phyloP scores from a whole-genome alignment of 2,113 vertebrate genomes.

The Anolis sagrei region DNA sequence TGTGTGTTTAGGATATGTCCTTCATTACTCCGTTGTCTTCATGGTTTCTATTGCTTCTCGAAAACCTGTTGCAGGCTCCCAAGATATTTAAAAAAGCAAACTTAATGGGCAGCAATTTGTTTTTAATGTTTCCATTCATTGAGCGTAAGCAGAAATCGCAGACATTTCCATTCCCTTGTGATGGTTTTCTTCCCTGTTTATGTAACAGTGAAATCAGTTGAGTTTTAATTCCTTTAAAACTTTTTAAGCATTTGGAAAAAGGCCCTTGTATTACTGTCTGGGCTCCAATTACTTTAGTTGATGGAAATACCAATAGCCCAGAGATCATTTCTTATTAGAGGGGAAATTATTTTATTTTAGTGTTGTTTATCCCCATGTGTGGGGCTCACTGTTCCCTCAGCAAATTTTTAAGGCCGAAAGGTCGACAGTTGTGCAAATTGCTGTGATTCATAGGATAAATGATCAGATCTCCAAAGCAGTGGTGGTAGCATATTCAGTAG shows the following conservation, averaged over 20 bases:
- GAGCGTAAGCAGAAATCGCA: slow-evolving; percentile 7
- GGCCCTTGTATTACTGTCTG: slow-evolving; percentile 42
- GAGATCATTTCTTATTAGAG: slow-evolving; percentile 9
- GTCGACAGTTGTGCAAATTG: slow-evolving; percentile 42
- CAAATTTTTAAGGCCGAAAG: slow-evolving; percentile 8
- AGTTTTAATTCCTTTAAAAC: slow-evolving; percentile 58
- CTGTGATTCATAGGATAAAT: slow-evolving; percentile 23
- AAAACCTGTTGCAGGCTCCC: not conserved
- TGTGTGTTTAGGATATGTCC: not conserved
- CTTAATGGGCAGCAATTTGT: slow-evolving; percentile 6
- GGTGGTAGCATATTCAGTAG: slow-evolving; percentile 32
- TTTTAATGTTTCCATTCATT: slow-evolving; percentile 42
- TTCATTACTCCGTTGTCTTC: not conserved
- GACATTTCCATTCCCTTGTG: slow-evolving; percentile 26
- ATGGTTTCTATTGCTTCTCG: not conserved
- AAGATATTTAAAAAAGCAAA: not conserved
- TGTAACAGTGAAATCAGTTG: slow-evolving; percentile 65
- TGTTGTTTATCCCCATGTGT: not conserved
- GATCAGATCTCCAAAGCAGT: slow-evolving; percentile 44
- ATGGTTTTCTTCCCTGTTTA: slow-evolving; percentile 53
- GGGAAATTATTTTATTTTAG: slow-evolving; percentile 43
- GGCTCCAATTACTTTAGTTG: slow-evolving; percentile 42
- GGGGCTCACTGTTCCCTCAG: slow-evolving; percentile 37
- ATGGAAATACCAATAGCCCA: slow-evolving; percentile 44
- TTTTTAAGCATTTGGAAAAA: slow-evolving; percentile 52